phyloP scores from a whole-genome alignment of 1,140 invertebrate genomes.

The Musca domestica region DNA sequence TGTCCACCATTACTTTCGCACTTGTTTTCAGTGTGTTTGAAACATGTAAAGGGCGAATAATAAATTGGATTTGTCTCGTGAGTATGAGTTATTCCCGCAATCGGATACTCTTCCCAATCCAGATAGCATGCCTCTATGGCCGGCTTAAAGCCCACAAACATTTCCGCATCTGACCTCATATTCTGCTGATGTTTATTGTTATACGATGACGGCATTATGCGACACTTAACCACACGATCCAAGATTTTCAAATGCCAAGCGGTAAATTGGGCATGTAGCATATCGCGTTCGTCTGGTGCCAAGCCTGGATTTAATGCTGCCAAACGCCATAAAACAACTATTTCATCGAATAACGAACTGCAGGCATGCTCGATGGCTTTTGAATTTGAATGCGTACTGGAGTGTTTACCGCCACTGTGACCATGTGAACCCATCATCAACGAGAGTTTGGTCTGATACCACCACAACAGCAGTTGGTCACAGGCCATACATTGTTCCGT shows the following conservation, averaged over 20 bases:
- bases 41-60: conserved; percentile 84
- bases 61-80: conserved; percentile 78
- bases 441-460: conserved; percentile 93
- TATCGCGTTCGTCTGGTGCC: conserved; percentile 83
- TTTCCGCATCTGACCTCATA: conserved; percentile 73
- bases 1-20: conserved; percentile 56
- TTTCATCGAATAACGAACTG: conserved; percentile 94
- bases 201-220: conserved; percentile 51
- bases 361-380: conserved; percentile 89
- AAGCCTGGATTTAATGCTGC: conserved; percentile 92
- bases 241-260: conserved; percentile 92
- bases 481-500: conserved; percentile 96
- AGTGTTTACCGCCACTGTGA: conserved; percentile 71
- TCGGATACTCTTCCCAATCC: conserved; percentile 93
- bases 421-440: conserved; percentile 69
- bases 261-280: conserved; percentile 78
- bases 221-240: conserved; percentile 60
- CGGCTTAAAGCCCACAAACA: conserved; percentile 95
- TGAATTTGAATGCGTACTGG: conserved; percentile 79
- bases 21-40: conserved; percentile 69
- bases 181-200: conserved; percentile 53
- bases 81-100: conserved; percentile 80
- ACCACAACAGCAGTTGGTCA: conserved; percentile 96
- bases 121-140: conserved; percentile 94
- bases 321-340: conserved; percentile 91